Evolutionary conservation across 2,888 invertebrate species (phyloP).

Genomic region (Entomobrya proxima): DNA sequence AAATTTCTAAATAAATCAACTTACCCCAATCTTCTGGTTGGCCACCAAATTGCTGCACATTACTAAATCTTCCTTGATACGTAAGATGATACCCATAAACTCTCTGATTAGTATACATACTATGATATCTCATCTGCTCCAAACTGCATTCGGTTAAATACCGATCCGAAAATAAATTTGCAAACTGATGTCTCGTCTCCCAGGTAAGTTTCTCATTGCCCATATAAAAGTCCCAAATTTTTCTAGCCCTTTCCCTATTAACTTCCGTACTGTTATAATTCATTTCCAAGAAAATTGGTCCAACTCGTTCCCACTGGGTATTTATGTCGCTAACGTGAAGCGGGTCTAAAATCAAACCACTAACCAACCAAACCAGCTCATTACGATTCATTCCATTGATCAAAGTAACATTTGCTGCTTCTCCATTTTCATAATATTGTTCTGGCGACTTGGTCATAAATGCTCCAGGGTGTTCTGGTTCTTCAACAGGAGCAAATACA

Average conservation of each 20-base stretch:
- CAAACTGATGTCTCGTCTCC: conserved; percentile 55
- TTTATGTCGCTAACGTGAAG: conserved; percentile 41
- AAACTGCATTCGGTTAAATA: not conserved
- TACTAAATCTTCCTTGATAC: conserved; percentile 64
- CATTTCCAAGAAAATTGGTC: conserved; percentile 53
- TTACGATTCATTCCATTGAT: conserved; percentile 59
- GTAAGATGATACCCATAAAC: conserved; percentile 70
- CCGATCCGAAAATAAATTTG: not conserved
- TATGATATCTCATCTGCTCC: conserved; percentile 69
- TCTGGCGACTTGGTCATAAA: conserved; percentile 66
- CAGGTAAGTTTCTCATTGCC: conserved; percentile 54
- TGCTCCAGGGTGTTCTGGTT: conserved; percentile 62
- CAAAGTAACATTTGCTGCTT: conserved; percentile 64
- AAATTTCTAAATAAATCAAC: no score
- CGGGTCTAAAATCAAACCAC: conserved; percentile 38
- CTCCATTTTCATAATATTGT: conserved; percentile 52
- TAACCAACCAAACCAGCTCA: conserved; percentile 49
- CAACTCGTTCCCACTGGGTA: conserved; percentile 59
- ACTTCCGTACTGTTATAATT: not conserved
- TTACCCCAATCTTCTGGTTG: conserved; percentile 71
- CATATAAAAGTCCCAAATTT: conserved; percentile 65
- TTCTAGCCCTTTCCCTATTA: not conserved
- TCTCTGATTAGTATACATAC: conserved; percentile 44
- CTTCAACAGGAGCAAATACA: conserved; percentile 71
- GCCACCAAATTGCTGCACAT: conserved; percentile 57